A percentile compares a stretch with the other conserved stretches of the same genome.
Evolutionary conservation across 2,113 vertebrate species (phyloP).

Genomic region (Cololabis saira): DNA sequence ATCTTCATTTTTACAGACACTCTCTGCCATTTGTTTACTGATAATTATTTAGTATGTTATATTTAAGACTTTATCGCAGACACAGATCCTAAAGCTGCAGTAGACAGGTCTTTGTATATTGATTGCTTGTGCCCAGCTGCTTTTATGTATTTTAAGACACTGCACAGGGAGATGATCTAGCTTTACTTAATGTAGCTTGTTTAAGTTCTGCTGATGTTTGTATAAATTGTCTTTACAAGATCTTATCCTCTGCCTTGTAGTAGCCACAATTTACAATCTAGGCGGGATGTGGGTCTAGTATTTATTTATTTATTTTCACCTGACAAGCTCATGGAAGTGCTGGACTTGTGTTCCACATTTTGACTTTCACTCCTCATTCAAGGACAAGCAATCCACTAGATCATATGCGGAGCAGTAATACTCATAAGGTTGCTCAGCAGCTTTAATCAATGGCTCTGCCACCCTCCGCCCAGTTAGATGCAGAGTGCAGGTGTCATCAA

Average conservation of each 20-base stretch:
- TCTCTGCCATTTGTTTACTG: too few relatives aligned
- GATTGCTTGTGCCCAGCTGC: neutral
- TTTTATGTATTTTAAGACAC: neutral
- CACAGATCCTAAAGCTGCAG: constrained; percentile 6
- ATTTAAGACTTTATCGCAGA: too few relatives aligned
- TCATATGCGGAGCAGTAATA: constrained; percentile 48
- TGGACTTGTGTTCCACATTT: constrained; percentile 31
- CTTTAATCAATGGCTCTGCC: constrained; percentile 60
- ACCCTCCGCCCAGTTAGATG: constrained; percentile 29
- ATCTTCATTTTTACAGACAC: too few relatives aligned
- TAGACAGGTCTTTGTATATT: too few relatives aligned
- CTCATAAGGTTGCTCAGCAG: constrained; percentile 24
- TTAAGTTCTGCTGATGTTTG: neutral
- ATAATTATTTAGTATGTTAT: too few relatives aligned
- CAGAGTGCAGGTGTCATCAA: constrained; percentile 68
- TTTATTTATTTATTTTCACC: neutral
- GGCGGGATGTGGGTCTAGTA: neutral
- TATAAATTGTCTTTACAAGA: neutral
- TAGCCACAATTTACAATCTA: neutral
- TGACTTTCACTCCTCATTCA: constrained; percentile 15
- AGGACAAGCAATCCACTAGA: constrained; percentile 29
- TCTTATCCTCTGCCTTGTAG: neutral
- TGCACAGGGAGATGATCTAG: neutral
- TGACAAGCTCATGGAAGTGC: neutral
- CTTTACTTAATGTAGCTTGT: neutral